Evolutionary conservation across 1,140 invertebrate species (phyloP).

Genomic region (Pomacea maculata): DNA sequence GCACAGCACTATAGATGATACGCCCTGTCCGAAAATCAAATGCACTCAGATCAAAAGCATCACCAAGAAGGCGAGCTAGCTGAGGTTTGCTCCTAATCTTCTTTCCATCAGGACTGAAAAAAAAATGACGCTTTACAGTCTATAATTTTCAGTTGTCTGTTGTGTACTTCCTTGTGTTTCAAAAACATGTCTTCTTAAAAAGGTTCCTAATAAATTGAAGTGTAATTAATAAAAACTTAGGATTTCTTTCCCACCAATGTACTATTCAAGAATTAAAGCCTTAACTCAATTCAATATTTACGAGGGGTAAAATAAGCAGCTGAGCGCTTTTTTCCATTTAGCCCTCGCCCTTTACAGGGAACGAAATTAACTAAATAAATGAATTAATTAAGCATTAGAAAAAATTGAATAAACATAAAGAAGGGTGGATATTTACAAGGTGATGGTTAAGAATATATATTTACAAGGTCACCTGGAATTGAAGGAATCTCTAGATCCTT

Average conservation of each 20-base stretch:
- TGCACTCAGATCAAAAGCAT: slow-evolving; percentile 80
- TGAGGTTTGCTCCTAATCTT: slow-evolving; percentile 85
- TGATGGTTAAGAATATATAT: too few species aligned
- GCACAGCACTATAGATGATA: slow-evolving; percentile 58
- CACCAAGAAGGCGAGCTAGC: slow-evolving; percentile 79
- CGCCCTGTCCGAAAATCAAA: slow-evolving; percentile 85
- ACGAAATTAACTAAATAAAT: too few species aligned
- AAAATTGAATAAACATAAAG: too few species aligned
- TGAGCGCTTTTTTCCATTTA: too few species aligned
- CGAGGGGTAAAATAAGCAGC: too few species aligned
- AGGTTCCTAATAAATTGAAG: not conserved
- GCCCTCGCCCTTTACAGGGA: too few species aligned
- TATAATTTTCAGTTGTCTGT: slow-evolving; percentile 1
- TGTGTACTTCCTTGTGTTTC: not conserved
- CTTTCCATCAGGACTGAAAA: slow-evolving; percentile 78
- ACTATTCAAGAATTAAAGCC: not conserved
- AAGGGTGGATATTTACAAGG: too few species aligned
- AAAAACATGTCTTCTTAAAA: not conserved
- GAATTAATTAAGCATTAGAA: too few species aligned
- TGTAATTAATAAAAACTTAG: not conserved
- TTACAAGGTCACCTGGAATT: too few species aligned
- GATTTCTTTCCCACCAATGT: too few species aligned
- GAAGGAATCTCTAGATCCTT: not conserved
- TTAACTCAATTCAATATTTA: too few species aligned
- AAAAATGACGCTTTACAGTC: not conserved